A percentile compares a stretch with the other conserved stretches of the same genome.
phyloP scores from a whole-genome alignment of 92 coral and sea anemone genomes.

The Nematostella vectensis region DNA sequence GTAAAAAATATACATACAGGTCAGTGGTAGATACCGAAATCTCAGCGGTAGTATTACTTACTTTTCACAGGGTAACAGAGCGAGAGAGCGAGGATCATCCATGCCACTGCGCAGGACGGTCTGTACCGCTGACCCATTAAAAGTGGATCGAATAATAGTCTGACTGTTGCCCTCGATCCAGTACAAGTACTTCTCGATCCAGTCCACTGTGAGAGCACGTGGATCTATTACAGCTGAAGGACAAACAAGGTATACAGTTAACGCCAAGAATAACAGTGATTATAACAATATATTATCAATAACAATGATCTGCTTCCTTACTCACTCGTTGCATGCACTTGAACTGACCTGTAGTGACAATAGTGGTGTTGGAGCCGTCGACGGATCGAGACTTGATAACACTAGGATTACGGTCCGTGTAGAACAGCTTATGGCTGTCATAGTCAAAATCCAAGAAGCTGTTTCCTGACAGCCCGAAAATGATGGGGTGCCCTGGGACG shows the following conservation, averaged over 20 bases:
- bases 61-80: conserved; percentile 85
- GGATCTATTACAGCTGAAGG: conserved; percentile 44
- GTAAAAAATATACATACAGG: no score
- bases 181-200: conserved; percentile 59
- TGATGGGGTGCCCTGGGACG: conserved; percentile 19
- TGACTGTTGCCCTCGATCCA: conserved; percentile 40
- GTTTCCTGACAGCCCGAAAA: conserved; percentile 10
- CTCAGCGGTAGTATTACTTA: conserved; percentile 17
- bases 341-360: conserved; percentile 41
- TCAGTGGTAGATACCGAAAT: no score
- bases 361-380: conserved; percentile 61
- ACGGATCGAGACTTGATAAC: conserved; percentile 49
- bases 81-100: conserved; percentile 32
- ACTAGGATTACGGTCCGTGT: conserved; percentile 17
- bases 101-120: conserved; percentile 24
- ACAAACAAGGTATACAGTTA: neutral
- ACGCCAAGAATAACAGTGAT: neutral
- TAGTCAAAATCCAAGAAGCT: conserved; percentile 62
- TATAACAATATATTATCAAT: neutral
- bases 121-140: conserved; percentile 42
- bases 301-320: neutral
- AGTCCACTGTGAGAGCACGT: conserved; percentile 71
- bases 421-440: conserved; percentile 48
- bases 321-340: no score
- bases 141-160: conserved; percentile 38